phyloP scores from a whole-genome alignment of 2,888 invertebrate genomes.

The Drosophila antonietae region DNA sequence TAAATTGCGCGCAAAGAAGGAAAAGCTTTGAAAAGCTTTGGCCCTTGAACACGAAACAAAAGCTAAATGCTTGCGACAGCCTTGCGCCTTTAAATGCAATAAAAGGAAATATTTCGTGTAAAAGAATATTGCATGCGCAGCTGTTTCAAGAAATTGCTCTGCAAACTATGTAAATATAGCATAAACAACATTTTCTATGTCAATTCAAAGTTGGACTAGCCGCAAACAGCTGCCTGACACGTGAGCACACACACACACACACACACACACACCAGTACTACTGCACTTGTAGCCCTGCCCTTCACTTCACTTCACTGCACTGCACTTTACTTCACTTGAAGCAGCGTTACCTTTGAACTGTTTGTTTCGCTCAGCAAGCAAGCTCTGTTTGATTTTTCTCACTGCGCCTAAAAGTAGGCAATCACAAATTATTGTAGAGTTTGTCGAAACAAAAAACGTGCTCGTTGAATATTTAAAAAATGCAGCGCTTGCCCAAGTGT shows the following conservation, averaged over 20 bases:
- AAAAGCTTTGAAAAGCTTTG: conserved; percentile 56
- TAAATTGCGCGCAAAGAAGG: conserved; percentile 36
- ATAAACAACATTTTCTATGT: not conserved
- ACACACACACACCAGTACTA: not conserved
- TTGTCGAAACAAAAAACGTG: not conserved
- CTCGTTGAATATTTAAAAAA: conserved; percentile 2
- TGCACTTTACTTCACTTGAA: not conserved
- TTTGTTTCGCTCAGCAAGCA: conserved; percentile 1
- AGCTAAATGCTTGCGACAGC: conserved; percentile 50
- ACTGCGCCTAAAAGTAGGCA: conserved; percentile 39
- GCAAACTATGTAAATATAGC: not conserved
- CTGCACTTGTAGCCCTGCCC: conserved; percentile 6
- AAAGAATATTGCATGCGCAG: conserved; percentile 5
- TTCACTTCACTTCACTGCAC: not conserved
- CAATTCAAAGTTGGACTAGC: conserved; percentile 23
- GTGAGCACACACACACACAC: conserved; percentile 20
- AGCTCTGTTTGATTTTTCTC: conserved; percentile 16
- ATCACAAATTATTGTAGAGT: not conserved
- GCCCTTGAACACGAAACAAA: conserved; percentile 28
- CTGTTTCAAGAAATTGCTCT: not conserved
- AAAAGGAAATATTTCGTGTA: conserved; percentile 4
- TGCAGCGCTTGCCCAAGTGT: conserved; percentile 4
- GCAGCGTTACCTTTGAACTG: not conserved
- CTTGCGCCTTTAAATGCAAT: conserved; percentile 25
- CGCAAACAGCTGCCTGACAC: conserved; percentile 45